A percentile compares a stretch with the other conserved stretches of the same genome.
Conservation (phyloP, 2,113 vertebrate species). For the Thalassarche chlororhynchos region DNA sequence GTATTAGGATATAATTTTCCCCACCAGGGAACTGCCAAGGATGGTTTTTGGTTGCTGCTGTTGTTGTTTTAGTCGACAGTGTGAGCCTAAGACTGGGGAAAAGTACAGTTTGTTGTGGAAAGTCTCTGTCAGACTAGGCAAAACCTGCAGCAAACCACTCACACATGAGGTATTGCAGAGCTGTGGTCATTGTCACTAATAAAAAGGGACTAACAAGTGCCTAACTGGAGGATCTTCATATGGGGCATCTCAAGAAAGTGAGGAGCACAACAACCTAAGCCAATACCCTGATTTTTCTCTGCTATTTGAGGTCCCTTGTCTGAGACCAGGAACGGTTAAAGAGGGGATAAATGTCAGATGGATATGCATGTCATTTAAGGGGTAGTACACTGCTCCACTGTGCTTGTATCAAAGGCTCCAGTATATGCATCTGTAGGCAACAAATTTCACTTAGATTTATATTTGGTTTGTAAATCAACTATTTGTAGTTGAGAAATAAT, state of each 20-base stretch:
- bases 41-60: not conserved
- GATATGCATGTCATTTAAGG: rapidly evolving
- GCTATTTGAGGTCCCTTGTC: not conserved
- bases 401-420: not conserved
- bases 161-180: rapidly evolving
- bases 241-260: not conserved
- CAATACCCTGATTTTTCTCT: not conserved
- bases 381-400: not conserved
- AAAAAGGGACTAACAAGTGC: not conserved
- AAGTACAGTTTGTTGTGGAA: not conserved
- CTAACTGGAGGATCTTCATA: not conserved
- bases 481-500: not conserved
- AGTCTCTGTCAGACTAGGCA: not conserved
- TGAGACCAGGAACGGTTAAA: not conserved
- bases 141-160: not conserved
- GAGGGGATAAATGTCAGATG: not conserved
- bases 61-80: not conserved
- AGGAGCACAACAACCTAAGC: not conserved
- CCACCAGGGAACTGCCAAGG: not conserved
- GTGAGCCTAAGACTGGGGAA: not conserved
- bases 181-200: not conserved
- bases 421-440: not conserved
- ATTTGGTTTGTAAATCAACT: not conserved
- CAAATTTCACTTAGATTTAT: not conserved
- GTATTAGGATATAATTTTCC: not conserved